Percentiles rank a stretch among this genome's conserved stretches.
phyloP scores from a whole-genome alignment of 1,140 invertebrate genomes.

The Orchesella cincta region DNA sequence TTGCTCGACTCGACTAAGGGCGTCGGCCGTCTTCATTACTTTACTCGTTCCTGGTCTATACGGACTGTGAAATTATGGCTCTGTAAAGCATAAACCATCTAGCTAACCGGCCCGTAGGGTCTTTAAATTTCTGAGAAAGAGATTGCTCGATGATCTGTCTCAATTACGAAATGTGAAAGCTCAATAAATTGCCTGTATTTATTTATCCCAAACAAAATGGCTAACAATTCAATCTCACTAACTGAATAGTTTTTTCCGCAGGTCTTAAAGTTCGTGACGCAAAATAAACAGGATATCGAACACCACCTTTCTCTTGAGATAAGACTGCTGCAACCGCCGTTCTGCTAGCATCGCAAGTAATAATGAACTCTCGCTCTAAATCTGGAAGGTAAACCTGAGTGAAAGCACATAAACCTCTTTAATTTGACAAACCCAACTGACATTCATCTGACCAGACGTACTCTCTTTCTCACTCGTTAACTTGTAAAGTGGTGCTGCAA shows the following conservation, averaged over 20 bases:
- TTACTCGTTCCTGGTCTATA: slow-evolving; percentile 52
- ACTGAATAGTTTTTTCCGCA: slow-evolving; percentile 57
- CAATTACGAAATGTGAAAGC: slow-evolving; percentile 58
- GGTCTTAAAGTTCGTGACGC: slow-evolving; percentile 55
- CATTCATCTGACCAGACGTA: slow-evolving; percentile 37
- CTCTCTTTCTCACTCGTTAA: slow-evolving; percentile 48
- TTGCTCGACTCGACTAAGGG: neutral
- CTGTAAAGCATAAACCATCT: slow-evolving; percentile 60
- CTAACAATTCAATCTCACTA: slow-evolving; percentile 60
- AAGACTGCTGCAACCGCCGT: slow-evolving; percentile 53
- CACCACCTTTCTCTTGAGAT: slow-evolving; percentile 46
- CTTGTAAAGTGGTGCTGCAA: slow-evolving; percentile 53
- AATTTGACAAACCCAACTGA: slow-evolving; percentile 44
- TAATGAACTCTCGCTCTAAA: slow-evolving; percentile 50
- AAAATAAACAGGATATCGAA: slow-evolving; percentile 55
- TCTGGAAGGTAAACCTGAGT: slow-evolving; percentile 49
- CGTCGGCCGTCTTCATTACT: neutral
- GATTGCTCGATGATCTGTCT: slow-evolving; percentile 60
- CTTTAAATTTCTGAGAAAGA: slow-evolving; percentile 56
- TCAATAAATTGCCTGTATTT: slow-evolving; percentile 60
- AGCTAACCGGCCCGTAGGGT: slow-evolving; percentile 56
- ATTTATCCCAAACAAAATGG: slow-evolving; percentile 58
- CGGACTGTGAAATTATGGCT: slow-evolving; percentile 57
- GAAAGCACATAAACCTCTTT: slow-evolving; percentile 44
- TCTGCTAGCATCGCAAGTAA: slow-evolving; percentile 52